Evolutionary conservation across 2,888 invertebrate species (phyloP).

Genomic region (Xanthia togata): DNA sequence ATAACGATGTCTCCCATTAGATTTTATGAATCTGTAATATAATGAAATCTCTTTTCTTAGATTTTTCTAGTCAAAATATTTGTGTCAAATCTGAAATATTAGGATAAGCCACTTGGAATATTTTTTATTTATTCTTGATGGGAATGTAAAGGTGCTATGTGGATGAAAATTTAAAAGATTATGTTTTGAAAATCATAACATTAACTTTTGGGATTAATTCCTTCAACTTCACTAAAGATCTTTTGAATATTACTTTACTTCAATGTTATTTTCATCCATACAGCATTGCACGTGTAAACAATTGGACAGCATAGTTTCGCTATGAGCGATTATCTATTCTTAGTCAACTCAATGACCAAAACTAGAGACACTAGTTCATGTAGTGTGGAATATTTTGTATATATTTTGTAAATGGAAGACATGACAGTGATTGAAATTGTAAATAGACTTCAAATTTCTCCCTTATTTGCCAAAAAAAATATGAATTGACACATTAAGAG

Average conservation of each 20-base stretch:
- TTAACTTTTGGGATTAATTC: neutral
- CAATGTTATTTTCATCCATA: slow-evolving; percentile 42
- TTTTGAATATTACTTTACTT: neutral
- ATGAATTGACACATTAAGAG: neutral
- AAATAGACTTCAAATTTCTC: slow-evolving; percentile 55
- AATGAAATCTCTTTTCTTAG: slow-evolving; percentile 63
- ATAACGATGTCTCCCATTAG: slow-evolving; percentile 76
- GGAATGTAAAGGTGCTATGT: slow-evolving; percentile 59
- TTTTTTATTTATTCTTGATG: slow-evolving; percentile 44
- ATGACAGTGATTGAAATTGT: slow-evolving; percentile 78
- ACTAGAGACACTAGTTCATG: slow-evolving; percentile 63
- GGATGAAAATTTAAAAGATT: slow-evolving; percentile 43
- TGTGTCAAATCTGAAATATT: slow-evolving; percentile 60
- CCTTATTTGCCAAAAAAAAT: slow-evolving; percentile 19
- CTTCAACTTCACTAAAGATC: neutral
- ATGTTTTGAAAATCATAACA: neutral
- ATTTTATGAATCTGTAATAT: slow-evolving; percentile 63
- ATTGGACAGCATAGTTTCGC: slow-evolving; percentile 19
- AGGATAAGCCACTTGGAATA: slow-evolving; percentile 52
- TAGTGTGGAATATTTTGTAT: slow-evolving; percentile 75
- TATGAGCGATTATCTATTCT: slow-evolving; percentile 35
- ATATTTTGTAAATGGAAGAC: slow-evolving; percentile 84
- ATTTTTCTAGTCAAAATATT: slow-evolving; percentile 64
- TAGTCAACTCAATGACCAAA: slow-evolving; percentile 70
- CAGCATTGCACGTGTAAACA: slow-evolving; percentile 28